Percentiles rank a stretch among this genome's conserved stretches.
phyloP scores from a whole-genome alignment of 1,140 invertebrate genomes.

The Drosophila asahinai region DNA sequence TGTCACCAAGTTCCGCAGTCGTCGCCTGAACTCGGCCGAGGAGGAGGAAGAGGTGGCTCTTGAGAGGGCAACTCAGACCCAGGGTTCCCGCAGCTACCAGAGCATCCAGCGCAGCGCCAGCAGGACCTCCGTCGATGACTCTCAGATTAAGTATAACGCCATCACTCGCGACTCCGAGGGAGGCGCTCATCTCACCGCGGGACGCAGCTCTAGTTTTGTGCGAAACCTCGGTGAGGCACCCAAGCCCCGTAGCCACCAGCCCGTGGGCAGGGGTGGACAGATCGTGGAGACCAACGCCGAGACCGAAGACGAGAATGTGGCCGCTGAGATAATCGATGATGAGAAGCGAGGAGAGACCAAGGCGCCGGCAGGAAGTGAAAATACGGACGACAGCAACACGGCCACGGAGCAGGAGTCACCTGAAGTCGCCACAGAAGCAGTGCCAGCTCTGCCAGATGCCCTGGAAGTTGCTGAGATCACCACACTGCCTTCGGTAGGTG shows the following conservation, averaged over 20 bases:
- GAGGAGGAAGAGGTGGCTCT: constrained; percentile 35
- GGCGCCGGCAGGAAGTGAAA: constrained; percentile 35
- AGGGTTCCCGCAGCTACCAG: constrained; percentile 40
- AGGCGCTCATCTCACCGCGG: constrained; percentile 53
- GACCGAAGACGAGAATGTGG: constrained; percentile 64
- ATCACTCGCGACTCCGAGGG: constrained; percentile 46
- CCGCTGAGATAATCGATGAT: constrained; percentile 65
- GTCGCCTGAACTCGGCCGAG: constrained; percentile 53
- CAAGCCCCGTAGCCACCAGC: constrained; percentile 11
- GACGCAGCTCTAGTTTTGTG: constrained; percentile 56
- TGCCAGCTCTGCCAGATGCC: neutral
- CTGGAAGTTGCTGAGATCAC: neutral
- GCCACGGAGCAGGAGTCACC: constrained; percentile 62
- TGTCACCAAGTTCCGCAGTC: constrained; percentile 41
- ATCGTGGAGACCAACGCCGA: constrained; percentile 35
- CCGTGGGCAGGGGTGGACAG: constrained; percentile 51
- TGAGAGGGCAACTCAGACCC: constrained; percentile 2
- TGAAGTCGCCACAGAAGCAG: constrained; percentile 24
- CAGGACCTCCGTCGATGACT: constrained; percentile 5
- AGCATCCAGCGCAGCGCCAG: constrained; percentile 25
- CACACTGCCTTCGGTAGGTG: neutral
- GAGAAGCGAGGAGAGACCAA: constrained; percentile 53
- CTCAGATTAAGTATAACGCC: constrained; percentile 62
- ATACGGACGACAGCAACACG: constrained; percentile 58
- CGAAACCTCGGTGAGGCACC: constrained; percentile 29